A percentile compares a stretch with the other conserved stretches of the same genome.
These are phyloP conservation scores for Maconellicoccus hirsutus DNA, from an alignment of 1,140 invertebrate species.

Conservation along the genomic window DNA sequence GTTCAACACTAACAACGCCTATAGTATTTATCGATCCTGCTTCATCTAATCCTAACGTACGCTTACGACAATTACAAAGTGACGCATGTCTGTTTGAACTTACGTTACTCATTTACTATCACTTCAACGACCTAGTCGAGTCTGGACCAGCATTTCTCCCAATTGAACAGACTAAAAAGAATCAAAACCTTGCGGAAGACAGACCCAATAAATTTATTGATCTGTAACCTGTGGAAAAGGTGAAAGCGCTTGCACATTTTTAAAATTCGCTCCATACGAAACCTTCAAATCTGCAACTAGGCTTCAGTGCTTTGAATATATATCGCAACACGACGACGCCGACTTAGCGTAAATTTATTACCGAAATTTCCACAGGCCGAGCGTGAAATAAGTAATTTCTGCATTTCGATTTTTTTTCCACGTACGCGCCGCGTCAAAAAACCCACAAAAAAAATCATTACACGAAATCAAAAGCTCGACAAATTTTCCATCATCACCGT, in stretches of 20 bases:
- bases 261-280: too few species aligned
- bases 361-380: too few species aligned
- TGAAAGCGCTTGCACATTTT: neutral
- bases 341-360: too few species aligned
- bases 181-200: conserved; percentile 1
- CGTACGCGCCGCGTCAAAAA: too few species aligned
- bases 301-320: too few species aligned
- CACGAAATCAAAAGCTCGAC: too few species aligned
- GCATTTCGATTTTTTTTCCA: too few species aligned
- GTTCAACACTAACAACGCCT: conserved; percentile 18
- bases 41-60: neutral
- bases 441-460: too few species aligned
- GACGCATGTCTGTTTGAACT: neutral
- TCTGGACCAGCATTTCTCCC: neutral
- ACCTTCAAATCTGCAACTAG: too few species aligned
- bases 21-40: conserved; percentile 16
- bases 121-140: neutral
- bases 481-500: too few species aligned
- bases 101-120: neutral
- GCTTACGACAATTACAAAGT: neutral
- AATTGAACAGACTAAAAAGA: conserved; percentile 9
- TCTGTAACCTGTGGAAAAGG: conserved; percentile 7
- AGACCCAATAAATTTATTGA: conserved; percentile 9
- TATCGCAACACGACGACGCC: too few species aligned
- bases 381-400: too few species aligned